A percentile compares a stretch with the other conserved stretches of the same genome.
phyloP scores from a whole-genome alignment of 2,797 vertebrate species.

The Micromesistius poutassou region DNA sequence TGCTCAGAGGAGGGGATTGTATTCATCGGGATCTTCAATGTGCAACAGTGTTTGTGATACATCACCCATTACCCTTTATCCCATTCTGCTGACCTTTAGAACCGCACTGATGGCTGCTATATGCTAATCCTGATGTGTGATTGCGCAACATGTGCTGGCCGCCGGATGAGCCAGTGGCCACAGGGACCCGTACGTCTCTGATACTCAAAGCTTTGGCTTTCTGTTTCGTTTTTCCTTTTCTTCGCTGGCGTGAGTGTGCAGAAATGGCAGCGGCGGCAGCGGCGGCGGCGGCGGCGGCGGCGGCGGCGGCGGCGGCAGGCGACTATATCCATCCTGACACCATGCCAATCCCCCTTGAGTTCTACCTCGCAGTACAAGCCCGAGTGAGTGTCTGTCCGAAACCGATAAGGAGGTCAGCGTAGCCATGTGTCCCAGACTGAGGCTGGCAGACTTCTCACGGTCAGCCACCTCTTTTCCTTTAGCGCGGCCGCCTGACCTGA shows the following conservation, averaged over 20 bases:
- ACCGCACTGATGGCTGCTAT: no score
- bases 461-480: constrained; percentile 60
- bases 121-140: constrained; percentile 5
- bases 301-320: not conserved
- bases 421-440: constrained; percentile 45
- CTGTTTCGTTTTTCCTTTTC: not conserved
- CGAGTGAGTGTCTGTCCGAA: constrained; percentile 47
- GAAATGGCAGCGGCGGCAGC: constrained; percentile 38
- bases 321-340: constrained; percentile 56
- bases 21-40: no score
- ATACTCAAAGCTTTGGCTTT: constrained; percentile 27
- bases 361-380: constrained; percentile 43
- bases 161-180: not conserved
- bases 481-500: constrained; percentile 69
- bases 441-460: constrained; percentile 60
- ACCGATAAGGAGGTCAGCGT: constrained; percentile 62
- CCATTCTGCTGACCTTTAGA: no score
- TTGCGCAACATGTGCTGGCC: not conserved
- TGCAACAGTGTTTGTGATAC: no score
- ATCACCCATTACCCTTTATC: no score
- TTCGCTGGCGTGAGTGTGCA: constrained; percentile 60
- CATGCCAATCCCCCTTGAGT: constrained; percentile 55
- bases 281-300: no score
- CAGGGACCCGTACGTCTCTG: constrained; percentile 26
- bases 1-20: no score